These are phyloP conservation scores for Colletes latitarsis DNA, from an alignment of 1,140 invertebrate genomes.

Conservation along the genomic window DNA sequence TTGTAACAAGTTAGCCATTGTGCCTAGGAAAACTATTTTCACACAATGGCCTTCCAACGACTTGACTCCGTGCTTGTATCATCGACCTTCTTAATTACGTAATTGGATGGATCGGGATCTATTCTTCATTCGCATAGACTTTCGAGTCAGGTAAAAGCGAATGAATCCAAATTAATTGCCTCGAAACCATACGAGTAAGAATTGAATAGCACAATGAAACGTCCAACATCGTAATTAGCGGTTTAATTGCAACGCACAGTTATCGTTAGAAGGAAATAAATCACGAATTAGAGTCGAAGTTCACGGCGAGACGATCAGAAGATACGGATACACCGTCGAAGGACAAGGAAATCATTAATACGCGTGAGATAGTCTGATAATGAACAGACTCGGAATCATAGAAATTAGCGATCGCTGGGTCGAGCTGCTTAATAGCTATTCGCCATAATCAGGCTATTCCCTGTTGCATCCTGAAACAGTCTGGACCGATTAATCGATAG, in stretches of 20 bases:
- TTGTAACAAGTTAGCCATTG: too few species aligned
- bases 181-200: neutral
- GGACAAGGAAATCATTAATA: conserved; percentile 9
- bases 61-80: neutral
- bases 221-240: conserved; percentile 8
- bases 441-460: too few species aligned
- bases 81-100: neutral
- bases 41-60: too few species aligned
- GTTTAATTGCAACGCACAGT: conserved; percentile 9
- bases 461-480: neutral
- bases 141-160: neutral
- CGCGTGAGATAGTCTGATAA: conserved; percentile 17
- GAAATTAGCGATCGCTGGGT: neutral
- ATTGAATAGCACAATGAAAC: neutral
- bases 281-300: conserved; percentile 1
- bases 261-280: conserved; percentile 8
- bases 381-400: conserved; percentile 6
- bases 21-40: too few species aligned
- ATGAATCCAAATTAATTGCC: neutral
- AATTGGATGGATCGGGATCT: neutral
- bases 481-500: neutral
- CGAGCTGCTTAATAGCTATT: neutral
- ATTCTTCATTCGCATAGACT: neutral
- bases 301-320: conserved; percentile 6
- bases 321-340: neutral